phyloP scores from a whole-genome alignment of 2,888 invertebrate genomes.

The Dynastes grantii region DNA sequence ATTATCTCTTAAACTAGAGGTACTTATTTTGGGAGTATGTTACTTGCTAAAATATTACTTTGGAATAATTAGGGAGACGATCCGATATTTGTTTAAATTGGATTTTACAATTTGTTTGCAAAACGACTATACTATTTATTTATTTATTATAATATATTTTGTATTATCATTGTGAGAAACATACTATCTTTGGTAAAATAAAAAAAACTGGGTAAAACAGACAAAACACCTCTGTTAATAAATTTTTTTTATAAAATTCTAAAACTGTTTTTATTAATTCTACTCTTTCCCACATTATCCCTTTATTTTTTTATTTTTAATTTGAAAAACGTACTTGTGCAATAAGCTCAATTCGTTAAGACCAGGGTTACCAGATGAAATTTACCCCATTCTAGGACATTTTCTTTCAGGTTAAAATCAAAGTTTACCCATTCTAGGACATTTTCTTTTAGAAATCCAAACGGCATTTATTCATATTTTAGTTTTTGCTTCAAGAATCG shows the following conservation, averaged over 20 bases:
- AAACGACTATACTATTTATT: slow-evolving; percentile 43
- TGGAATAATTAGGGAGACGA: slow-evolving; percentile 23
- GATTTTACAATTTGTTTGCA: slow-evolving; percentile 28
- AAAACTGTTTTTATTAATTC: slow-evolving; percentile 44
- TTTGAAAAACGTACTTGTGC: too few species aligned
- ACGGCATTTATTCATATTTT: too few species aligned
- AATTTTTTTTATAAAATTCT: slow-evolving; percentile 55
- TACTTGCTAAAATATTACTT: neutral
- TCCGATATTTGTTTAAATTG: slow-evolving; percentile 24
- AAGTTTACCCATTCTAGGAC: too few species aligned
- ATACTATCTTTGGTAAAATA: slow-evolving; percentile 39
- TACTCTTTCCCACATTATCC: neutral
- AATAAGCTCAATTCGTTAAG: too few species aligned
- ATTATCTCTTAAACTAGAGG: too few species aligned
- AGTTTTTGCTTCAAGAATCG: too few species aligned
- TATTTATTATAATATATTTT: slow-evolving; percentile 54
- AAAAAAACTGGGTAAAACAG: slow-evolving; percentile 45
- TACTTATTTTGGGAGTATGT: too few species aligned
- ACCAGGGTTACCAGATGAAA: too few species aligned
- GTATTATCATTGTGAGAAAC: slow-evolving; percentile 52
- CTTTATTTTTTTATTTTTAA: too few species aligned
- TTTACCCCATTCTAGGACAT: too few species aligned
- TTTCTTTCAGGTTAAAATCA: too few species aligned
- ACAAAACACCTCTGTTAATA: slow-evolving; percentile 53
- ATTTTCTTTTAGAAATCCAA: too few species aligned